Percentiles rank a stretch among this genome's conserved stretches.
These are phyloP conservation scores for Endotricha flammealis DNA, from an alignment of 2,888 invertebrate genomes.

Conservation along the genomic window DNA sequence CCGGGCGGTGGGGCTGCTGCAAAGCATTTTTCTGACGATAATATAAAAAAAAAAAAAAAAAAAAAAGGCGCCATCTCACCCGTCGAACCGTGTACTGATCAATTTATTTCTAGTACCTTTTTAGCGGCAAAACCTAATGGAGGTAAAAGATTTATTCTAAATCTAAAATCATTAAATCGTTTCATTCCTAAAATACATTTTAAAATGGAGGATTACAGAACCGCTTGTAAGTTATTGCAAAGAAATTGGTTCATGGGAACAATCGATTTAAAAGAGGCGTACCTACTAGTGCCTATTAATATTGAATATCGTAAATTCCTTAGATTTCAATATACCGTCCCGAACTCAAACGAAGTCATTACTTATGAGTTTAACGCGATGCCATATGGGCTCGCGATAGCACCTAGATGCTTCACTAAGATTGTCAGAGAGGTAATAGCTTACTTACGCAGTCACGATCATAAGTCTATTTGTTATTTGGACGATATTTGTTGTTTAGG, in stretches of 20 bases:
- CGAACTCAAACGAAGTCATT: background rate
- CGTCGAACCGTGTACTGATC: constrained; percentile 8
- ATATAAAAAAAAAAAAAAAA: no score
- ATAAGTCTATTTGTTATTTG: constrained; percentile 7
- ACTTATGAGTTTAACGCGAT: constrained; percentile 16
- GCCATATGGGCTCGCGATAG: constrained; percentile 14
- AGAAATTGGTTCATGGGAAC: constrained; percentile 12
- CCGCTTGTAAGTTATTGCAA: constrained; percentile 9
- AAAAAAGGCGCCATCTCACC: constrained; percentile 19
- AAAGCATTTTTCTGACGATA: no score
- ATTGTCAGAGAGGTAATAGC: constrained; percentile 12
- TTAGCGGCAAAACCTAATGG: constrained; percentile 20
- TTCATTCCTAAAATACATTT: no score
- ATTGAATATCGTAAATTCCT: background rate
- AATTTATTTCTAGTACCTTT: constrained; percentile 20
- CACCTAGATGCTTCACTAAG: constrained; percentile 15
- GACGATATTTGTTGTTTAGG: constrained; percentile 15
- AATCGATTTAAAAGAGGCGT: no score
- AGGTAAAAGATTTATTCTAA: no score
- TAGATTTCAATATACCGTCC: no score
- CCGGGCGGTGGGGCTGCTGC: no score
- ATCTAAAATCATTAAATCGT: background rate
- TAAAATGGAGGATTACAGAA: constrained; percentile 18
- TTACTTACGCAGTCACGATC: constrained; percentile 10
- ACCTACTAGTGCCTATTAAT: constrained; percentile 6